Evolutionary conservation across 2,888 invertebrate genomes (phyloP).

Genomic region (Dorcus hopei): DNA sequence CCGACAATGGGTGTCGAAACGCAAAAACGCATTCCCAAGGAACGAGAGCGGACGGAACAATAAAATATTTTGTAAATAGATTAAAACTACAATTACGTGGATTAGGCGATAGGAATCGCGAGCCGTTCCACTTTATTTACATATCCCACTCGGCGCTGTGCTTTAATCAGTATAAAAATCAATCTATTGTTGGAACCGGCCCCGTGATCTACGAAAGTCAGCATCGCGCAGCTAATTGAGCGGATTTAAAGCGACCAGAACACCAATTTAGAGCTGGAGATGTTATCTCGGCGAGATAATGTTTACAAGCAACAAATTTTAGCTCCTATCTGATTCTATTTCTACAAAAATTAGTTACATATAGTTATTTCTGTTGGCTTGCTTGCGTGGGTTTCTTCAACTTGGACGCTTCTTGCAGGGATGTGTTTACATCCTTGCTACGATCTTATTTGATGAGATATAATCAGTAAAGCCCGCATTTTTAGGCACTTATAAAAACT

Average conservation of each 20-base stretch:
- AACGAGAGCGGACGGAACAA: not conserved
- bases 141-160: not conserved
- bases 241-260: constrained; percentile 18
- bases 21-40: too few relatives aligned
- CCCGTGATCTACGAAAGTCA: constrained; percentile 10
- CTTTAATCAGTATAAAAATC: not conserved
- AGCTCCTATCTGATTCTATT: constrained; percentile 29
- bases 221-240: constrained; percentile 15
- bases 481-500: too few relatives aligned
- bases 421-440: too few relatives aligned
- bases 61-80: constrained; percentile 2
- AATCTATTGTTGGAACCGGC: constrained; percentile 1
- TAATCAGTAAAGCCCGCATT: too few relatives aligned
- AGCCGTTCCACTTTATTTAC: constrained; percentile 1
- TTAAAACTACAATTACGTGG: not conserved
- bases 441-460: too few relatives aligned
- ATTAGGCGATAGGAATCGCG: not conserved
- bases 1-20: too few relatives aligned
- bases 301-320: constrained; percentile 34
- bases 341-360: constrained; percentile 17
- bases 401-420: too few relatives aligned
- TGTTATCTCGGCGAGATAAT: constrained; percentile 24
- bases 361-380: too few relatives aligned
- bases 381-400: too few relatives aligned
- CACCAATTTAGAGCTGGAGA: constrained; percentile 20